These are phyloP conservation scores for Drosophila simulans DNA, from an alignment of 1,140 invertebrate species.

Conservation along the genomic window DNA sequence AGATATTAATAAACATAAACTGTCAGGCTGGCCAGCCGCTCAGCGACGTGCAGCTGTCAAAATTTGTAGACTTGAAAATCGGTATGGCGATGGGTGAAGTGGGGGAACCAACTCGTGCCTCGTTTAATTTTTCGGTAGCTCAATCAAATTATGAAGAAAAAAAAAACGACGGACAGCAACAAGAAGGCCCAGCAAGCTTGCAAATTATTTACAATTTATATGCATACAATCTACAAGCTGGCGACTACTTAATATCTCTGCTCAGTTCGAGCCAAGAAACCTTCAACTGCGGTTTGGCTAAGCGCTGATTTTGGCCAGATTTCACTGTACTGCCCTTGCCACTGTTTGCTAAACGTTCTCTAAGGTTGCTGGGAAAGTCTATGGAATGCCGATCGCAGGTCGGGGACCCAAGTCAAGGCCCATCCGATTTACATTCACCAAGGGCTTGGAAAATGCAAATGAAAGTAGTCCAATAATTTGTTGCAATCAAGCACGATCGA, in stretches of 20 bases:
- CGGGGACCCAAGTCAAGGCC: slow-evolving; percentile 30
- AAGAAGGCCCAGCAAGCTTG: slow-evolving; percentile 15
- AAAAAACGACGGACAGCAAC: slow-evolving; percentile 5
- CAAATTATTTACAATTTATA: slow-evolving; percentile 53
- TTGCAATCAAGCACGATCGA: background rate
- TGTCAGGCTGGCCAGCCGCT: slow-evolving; percentile 18
- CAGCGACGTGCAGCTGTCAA: slow-evolving; percentile 40
- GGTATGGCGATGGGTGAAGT: slow-evolving; percentile 3
- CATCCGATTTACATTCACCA: background rate
- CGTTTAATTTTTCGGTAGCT: slow-evolving; percentile 51
- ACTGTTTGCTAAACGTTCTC: slow-evolving; percentile 46
- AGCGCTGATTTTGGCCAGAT: slow-evolving; percentile 35
- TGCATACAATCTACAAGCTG: slow-evolving; percentile 31
- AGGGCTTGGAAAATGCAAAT: slow-evolving; percentile 19
- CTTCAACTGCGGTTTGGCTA: slow-evolving; percentile 47
- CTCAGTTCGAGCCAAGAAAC: slow-evolving; percentile 7
- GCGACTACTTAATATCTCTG: slow-evolving; percentile 17
- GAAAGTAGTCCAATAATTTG: background rate
- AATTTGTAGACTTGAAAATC: slow-evolving; percentile 7
- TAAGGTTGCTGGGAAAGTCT: slow-evolving; percentile 43
- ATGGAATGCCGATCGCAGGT: slow-evolving; percentile 21
- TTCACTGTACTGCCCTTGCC: slow-evolving; percentile 39
- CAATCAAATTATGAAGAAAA: slow-evolving; percentile 44
- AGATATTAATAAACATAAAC: slow-evolving; percentile 50
- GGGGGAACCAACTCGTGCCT: slow-evolving; percentile 25